Conservation (phyloP, 2,888 invertebrate genomes). For the Drosophila mayaguana region DNA sequence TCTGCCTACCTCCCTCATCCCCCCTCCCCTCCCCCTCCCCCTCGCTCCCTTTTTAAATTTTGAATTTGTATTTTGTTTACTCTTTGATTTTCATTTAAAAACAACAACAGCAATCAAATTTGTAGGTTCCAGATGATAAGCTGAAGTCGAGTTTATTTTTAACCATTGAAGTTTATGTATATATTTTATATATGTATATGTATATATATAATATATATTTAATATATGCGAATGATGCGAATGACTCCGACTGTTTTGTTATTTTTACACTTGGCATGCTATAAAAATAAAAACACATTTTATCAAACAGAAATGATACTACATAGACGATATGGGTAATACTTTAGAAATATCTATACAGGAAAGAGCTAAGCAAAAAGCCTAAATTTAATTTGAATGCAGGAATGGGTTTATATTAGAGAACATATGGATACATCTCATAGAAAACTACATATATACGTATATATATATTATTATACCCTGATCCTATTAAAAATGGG, state of each 20-base stretch:
- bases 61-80: constrained; percentile 7
- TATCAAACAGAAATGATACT: background rate
- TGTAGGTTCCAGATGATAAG: constrained; percentile 77
- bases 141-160: constrained; percentile 70
- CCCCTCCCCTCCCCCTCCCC: background rate
- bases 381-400: too few relatives aligned
- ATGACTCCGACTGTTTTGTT: constrained; percentile 6
- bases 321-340: background rate
- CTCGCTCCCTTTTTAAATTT: background rate
- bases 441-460: too few relatives aligned
- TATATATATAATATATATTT: background rate
- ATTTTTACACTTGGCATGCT: constrained; percentile 1
- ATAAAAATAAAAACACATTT: constrained; percentile 15
- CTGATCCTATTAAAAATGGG: too few relatives aligned
- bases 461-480: too few relatives aligned
- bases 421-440: too few relatives aligned
- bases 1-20: too few relatives aligned
- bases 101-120: constrained; percentile 40
- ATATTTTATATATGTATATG: constrained; percentile 30
- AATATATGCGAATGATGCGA: constrained; percentile 39
- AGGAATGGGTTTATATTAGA: too few relatives aligned
- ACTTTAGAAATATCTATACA: background rate
- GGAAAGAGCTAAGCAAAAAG: background rate
- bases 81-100: constrained; percentile 37
- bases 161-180: constrained; percentile 79